Evolutionary conservation across 2,888 invertebrate genomes (phyloP).

Genomic region (Pelosia muscerda): DNA sequence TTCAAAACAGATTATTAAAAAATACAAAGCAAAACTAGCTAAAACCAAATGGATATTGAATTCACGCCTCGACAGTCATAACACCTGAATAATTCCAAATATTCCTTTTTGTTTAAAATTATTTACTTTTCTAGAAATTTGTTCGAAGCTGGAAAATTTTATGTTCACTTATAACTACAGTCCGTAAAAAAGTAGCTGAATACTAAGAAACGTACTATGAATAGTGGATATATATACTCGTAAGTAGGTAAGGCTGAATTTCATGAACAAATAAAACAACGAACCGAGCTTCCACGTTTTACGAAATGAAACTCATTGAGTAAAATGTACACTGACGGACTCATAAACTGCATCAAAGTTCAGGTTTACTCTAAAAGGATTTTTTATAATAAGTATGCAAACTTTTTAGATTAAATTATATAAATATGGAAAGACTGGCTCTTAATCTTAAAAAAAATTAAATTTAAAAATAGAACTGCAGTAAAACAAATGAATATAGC

Average conservation of each 20-base stretch:
- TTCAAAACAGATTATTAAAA: neutral
- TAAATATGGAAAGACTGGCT: too few relatives aligned
- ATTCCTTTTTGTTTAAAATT: conserved; percentile 25
- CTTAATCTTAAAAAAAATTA: too few relatives aligned
- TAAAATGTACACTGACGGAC: too few relatives aligned
- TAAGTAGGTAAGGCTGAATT: neutral
- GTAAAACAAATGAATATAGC: too few relatives aligned
- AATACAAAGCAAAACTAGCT: neutral
- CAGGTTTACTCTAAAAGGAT: too few relatives aligned
- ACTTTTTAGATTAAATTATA: too few relatives aligned
- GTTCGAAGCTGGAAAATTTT: conserved; percentile 3
- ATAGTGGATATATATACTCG: neutral
- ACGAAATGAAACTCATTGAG: neutral
- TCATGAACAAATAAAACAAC: neutral
- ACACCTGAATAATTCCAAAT: conserved; percentile 25
- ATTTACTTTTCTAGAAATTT: conserved; percentile 16
- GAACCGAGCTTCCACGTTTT: neutral
- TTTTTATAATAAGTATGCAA: too few relatives aligned
- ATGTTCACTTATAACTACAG: neutral
- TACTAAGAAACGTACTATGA: neutral
- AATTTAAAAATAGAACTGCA: too few relatives aligned
- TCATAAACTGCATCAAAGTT: too few relatives aligned
- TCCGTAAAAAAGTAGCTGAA: neutral
- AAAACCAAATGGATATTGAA: conserved; percentile 22
- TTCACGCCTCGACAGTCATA: conserved; percentile 27